Conservation (phyloP, 2,113 vertebrate genomes). For the Laticauda laticaudata region DNA sequence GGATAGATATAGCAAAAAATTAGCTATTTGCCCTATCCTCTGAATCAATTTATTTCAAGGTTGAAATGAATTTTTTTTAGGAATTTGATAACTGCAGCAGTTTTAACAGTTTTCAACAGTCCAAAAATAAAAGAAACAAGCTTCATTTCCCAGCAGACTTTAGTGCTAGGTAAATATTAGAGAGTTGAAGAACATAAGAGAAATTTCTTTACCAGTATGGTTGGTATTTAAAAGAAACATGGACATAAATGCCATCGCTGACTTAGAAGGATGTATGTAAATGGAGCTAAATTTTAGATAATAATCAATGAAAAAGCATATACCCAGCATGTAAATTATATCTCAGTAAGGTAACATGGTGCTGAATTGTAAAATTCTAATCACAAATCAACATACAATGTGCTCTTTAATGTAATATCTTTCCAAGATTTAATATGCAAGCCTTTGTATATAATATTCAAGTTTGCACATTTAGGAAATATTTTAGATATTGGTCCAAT, state of each 20-base stretch:
- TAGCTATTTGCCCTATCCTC: not conserved
- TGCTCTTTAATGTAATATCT: not conserved
- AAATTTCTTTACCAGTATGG: not conserved
- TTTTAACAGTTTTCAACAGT: not conserved
- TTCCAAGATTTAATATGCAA: not conserved
- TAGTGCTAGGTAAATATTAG: not conserved
- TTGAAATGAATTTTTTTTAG: not conserved
- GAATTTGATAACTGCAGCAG: not conserved
- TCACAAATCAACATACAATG: not conserved
- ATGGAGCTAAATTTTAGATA: not conserved
- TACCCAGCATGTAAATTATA: not conserved
- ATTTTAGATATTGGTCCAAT: not conserved
- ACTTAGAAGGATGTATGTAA: not conserved
- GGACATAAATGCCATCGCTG: not conserved
- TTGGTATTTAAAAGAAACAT: not conserved
- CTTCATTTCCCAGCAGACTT: not conserved
- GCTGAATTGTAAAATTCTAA: not conserved
- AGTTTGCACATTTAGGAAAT: not conserved
- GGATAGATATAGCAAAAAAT: not conserved
- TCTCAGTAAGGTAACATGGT: not conserved
- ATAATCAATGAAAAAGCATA: not conserved
- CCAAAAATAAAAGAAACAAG: not conserved
- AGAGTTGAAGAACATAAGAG: not conserved
- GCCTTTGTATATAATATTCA: not conserved
- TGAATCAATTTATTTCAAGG: not conserved